Evolutionary conservation across 2,113 vertebrate genomes (phyloP).

Genomic region (Ibidorhyncha struthersii): DNA sequence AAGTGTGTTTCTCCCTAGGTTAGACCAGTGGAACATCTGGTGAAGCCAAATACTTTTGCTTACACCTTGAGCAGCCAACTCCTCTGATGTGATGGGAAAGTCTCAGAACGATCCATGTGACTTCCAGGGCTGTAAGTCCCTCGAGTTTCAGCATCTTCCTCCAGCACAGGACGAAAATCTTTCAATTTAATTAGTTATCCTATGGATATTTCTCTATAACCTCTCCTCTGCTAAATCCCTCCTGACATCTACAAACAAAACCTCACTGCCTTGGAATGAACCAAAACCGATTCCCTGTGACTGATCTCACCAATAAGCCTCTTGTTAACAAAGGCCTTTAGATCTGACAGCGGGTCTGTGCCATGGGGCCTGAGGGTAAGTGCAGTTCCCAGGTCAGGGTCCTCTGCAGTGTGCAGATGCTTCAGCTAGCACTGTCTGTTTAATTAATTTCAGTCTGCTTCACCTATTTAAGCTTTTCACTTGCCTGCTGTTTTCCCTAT

Average conservation of each 20-base stretch:
- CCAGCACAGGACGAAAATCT: conserved; percentile 10
- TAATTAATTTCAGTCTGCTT: conserved; percentile 76
- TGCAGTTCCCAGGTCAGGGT: conserved; percentile 63
- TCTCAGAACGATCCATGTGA: background rate
- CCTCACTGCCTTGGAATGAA: conserved; percentile 66
- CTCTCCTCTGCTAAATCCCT: conserved; percentile 55
- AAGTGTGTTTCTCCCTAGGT: background rate
- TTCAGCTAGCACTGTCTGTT: conserved; percentile 62
- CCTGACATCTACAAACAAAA: conserved; percentile 64
- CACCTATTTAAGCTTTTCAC: conserved; percentile 62
- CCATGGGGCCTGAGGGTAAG: conserved; percentile 63
- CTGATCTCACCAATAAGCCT: conserved; percentile 67
- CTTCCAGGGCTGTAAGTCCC: background rate
- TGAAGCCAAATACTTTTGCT: background rate
- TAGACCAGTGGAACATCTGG: background rate
- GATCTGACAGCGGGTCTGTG: conserved; percentile 53
- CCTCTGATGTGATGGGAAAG: background rate
- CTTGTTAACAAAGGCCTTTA: conserved; percentile 60
- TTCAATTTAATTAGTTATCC: conserved; percentile 64
- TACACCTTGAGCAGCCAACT: background rate
- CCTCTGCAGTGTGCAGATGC: conserved; percentile 51
- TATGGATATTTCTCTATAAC: conserved; percentile 64
- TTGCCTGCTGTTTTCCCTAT: conserved; percentile 62
- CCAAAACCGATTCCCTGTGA: conserved; percentile 62
- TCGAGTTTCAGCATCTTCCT: background rate